Percentiles rank a stretch among this genome's conserved stretches.
These are phyloP conservation scores for Cepaea hortensis DNA, from an alignment of 2,888 invertebrate species.

Conservation along the genomic window DNA sequence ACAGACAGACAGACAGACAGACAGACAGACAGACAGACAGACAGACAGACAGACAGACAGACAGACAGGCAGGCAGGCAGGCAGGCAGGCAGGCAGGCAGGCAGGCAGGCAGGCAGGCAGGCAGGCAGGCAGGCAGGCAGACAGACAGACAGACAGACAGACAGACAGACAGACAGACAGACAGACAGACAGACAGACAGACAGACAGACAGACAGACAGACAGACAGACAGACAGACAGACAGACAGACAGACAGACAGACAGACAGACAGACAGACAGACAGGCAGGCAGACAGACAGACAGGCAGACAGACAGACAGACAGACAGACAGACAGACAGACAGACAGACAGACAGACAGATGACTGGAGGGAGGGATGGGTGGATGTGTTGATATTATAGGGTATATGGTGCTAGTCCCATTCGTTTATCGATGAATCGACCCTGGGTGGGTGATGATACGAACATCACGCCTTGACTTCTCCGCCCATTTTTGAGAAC, in stretches of 20 bases:
- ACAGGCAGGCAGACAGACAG: neutral
- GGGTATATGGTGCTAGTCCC: too few relatives aligned
- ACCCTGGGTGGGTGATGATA: too few relatives aligned
- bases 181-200: slow-evolving; percentile 21
- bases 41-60: neutral
- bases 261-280: neutral
- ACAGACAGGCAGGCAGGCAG: neutral
- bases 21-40: too few relatives aligned
- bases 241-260: neutral
- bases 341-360: neutral
- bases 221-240: slow-evolving; percentile 10
- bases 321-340: neutral
- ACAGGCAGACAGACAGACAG: neutral
- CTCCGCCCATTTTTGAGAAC: too few relatives aligned
- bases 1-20: too few relatives aligned
- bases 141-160: slow-evolving; percentile 11
- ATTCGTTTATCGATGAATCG: too few relatives aligned
- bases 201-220: slow-evolving; percentile 17
- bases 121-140: neutral
- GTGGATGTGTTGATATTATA: too few relatives aligned
- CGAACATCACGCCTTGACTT: too few relatives aligned
- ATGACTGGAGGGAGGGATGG: too few relatives aligned
- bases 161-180: slow-evolving; percentile 23
- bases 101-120: neutral
- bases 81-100: too few relatives aligned